Percentiles rank a stretch among this genome's conserved stretches.
phyloP scores from a whole-genome alignment of 2,888 invertebrate species.

The Coelinius sp. region DNA sequence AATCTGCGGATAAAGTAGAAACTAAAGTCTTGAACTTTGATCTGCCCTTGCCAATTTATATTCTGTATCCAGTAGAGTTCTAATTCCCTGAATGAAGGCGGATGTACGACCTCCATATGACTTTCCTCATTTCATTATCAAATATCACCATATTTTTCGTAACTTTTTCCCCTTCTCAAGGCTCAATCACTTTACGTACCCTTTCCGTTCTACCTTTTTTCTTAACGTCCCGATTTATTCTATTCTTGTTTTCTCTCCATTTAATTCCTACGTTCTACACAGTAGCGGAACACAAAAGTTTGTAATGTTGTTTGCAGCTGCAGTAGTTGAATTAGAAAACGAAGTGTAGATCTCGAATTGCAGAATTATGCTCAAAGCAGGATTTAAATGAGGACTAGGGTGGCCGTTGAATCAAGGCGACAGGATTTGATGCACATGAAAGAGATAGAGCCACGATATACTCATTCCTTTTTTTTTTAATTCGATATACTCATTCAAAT shows the following conservation, averaged over 20 bases:
- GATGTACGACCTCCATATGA: slow-evolving; percentile 34
- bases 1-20: slow-evolving; percentile 33
- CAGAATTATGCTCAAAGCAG: slow-evolving; percentile 2
- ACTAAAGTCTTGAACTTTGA: slow-evolving; percentile 32
- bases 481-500: no score
- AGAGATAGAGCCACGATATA: not conserved
- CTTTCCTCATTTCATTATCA: slow-evolving; percentile 31
- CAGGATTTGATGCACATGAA: not conserved
- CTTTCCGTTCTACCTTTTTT: not conserved
- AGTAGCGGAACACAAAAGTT: not conserved
- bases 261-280: not conserved
- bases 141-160: slow-evolving; percentile 15
- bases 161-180: not conserved
- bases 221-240: not conserved
- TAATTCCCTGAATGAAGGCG: slow-evolving; percentile 35
- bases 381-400: not conserved
- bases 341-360: not conserved
- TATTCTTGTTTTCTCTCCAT: not conserved
- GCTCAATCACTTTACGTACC: not conserved
- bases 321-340: slow-evolving; percentile 2
- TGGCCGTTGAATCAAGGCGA: not conserved
- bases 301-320: not conserved
- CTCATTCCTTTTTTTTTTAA: no score
- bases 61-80: slow-evolving; percentile 27
- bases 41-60: slow-evolving; percentile 34